Percentiles rank a stretch among this genome's conserved stretches.
Conservation (phyloP, 1,140 invertebrate species). For the Heliconius eleuchia region DNA sequence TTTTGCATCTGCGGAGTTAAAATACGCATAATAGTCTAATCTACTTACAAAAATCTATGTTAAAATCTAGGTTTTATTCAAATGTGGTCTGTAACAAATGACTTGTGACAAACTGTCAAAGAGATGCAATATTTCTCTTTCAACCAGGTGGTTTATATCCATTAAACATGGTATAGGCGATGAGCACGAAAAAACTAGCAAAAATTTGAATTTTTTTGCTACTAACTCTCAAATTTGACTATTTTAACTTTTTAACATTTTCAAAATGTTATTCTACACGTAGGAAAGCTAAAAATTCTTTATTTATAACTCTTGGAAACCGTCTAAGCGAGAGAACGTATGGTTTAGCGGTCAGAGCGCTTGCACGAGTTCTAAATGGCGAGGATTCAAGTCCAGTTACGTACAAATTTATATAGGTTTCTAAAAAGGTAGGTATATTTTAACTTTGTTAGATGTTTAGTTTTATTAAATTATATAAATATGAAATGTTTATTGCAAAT, state of each 20-base stretch:
- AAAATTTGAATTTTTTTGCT: slow-evolving; percentile 35
- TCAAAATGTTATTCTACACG: too few species aligned
- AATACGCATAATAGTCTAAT: slow-evolving; percentile 43
- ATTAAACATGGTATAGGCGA: slow-evolving; percentile 70
- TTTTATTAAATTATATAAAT: background rate
- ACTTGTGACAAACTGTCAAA: slow-evolving; percentile 71
- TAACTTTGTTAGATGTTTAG: background rate
- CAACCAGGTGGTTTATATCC: slow-evolving; percentile 74
- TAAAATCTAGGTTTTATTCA: slow-evolving; percentile 55
- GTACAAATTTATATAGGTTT: too few species aligned
- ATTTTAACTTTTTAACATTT: background rate
- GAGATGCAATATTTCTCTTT: slow-evolving; percentile 72
- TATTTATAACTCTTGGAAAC: too few species aligned
- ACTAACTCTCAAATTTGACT: background rate
- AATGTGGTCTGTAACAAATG: slow-evolving; percentile 67
- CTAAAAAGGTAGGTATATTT: too few species aligned
- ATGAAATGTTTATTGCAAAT: background rate
- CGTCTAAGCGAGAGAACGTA: too few species aligned
- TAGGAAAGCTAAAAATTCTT: too few species aligned
- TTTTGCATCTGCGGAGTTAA: slow-evolving; percentile 37
- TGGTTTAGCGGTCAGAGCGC: too few species aligned
- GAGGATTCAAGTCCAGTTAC: too few species aligned
- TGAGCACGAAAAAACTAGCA: slow-evolving; percentile 51
- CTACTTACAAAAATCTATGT: slow-evolving; percentile 49
- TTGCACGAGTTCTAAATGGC: too few species aligned